phyloP scores from a whole-genome alignment of 2,113 vertebrate genomes.

The Pardalotus punctatus region DNA sequence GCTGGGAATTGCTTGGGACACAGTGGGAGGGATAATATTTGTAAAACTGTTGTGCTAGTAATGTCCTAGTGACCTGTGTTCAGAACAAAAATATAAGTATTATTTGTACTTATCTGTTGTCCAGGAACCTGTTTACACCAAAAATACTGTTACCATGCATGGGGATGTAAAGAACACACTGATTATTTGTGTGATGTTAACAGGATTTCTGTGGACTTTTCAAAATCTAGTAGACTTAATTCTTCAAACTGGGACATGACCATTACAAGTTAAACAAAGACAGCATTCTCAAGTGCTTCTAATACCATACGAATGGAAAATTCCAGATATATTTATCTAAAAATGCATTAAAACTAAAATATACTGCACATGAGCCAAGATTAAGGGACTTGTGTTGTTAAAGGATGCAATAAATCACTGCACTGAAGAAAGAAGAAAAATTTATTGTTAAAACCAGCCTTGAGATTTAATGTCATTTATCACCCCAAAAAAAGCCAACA shows the following conservation, averaged over 20 bases:
- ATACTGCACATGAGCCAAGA: neutral
- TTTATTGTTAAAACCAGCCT: neutral
- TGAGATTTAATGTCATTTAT: neutral
- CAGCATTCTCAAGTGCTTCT: neutral
- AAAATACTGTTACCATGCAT: neutral
- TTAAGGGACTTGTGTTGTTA: neutral
- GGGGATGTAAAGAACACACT: neutral
- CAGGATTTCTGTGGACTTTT: neutral
- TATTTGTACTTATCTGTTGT: neutral
- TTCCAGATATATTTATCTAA: neutral
- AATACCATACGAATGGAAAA: neutral
- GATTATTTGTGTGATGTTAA: neutral
- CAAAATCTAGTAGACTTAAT: neutral
- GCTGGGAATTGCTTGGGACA: neutral
- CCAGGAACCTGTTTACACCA: neutral
- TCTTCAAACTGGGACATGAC: neutral
- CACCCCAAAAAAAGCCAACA: neutral
- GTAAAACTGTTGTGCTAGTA: neutral
- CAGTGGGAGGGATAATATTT: neutral
- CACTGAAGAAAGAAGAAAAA: neutral
- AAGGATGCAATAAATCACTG: neutral
- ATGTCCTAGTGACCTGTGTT: neutral
- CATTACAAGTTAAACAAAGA: neutral
- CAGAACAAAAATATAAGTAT: neutral
- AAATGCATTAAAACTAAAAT: neutral